These are phyloP conservation scores for Cavia porcellus DNA, from an alignment of 2,113 vertebrate species.

Conservation along the genomic window DNA sequence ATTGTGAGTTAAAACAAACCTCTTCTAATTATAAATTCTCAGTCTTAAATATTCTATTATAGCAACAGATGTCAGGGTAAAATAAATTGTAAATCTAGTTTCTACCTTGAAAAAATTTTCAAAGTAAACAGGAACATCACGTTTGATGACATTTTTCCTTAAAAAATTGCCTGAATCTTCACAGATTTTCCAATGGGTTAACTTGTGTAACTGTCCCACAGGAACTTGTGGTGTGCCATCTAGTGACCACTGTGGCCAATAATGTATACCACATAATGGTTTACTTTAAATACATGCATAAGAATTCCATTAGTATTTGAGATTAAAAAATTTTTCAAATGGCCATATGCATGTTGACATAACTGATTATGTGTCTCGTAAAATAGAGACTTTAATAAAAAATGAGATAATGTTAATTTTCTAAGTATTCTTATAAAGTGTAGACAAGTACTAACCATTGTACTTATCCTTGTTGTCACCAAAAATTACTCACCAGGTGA, in stretches of 20 bases:
- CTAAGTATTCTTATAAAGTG: neutral
- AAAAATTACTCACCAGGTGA: neutral
- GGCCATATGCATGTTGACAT: neutral
- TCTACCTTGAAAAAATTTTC: conserved; percentile 35
- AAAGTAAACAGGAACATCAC: neutral
- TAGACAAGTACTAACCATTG: neutral
- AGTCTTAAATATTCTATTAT: neutral
- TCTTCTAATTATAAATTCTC: neutral
- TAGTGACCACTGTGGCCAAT: conserved; percentile 23
- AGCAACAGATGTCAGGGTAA: neutral
- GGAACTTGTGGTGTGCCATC: conserved; percentile 56
- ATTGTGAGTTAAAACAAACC: neutral
- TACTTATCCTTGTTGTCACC: neutral
- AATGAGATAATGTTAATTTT: neutral
- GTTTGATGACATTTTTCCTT: neutral
- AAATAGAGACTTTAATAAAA: neutral
- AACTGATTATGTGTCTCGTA: neutral
- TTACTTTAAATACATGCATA: neutral
- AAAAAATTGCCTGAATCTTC: neutral
- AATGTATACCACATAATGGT: neutral
- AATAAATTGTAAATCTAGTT: neutral
- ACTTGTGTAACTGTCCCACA: neutral
- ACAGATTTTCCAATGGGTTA: neutral
- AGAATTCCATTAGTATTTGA: neutral
- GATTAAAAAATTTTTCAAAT: conserved; percentile 21